Base-by-base conservation (phyloP, 2,113 vertebrate species). In the Gadus macrocephalus region DNA sequence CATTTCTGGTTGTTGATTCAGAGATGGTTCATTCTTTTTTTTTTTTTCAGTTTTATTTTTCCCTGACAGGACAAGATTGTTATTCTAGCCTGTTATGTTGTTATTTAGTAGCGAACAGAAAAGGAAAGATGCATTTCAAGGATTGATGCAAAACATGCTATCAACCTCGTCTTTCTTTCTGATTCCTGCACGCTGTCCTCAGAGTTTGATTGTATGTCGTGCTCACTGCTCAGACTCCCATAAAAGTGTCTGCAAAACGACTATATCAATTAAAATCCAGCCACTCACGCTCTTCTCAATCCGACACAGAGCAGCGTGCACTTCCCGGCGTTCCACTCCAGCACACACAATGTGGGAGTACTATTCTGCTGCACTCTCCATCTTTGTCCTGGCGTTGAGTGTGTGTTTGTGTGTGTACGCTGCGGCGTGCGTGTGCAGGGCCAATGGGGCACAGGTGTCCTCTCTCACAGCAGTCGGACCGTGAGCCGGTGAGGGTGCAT, bases 381-480 rank as follows among this genome's bases (percentile, higher is more conserved):
- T 19, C 15, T 68, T 3, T 59, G 55, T 31, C 22, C 17, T 11
- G 11, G 62, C 38, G 42, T 66, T 42, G 65, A 55, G 19, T 70
- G 53, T 28, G 59, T 66, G 16, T 61, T 17, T 42, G 60, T 9
- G 3, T 66, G 17, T 64, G 31, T 70, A 49, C 8, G 12, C 6
- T 35, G 31, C 4, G 31, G 6, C 31, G 31, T 35, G 31, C 31
- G 72, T 60, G 56, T 68, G 61, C 15, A 70, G 64, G 62, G 56
- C 27, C 71, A 60, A 19, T 3, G 22, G 77, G 76, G 64, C 75
- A 65, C 83, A 85, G 81, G 85, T 86, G 83, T 74, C 75, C 42
- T 78, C 72, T 77, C 62, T 64, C 63, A 80, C 56, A 55, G 62
- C 35, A 68, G 74, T 49, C 70, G 76, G 75, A 70, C 64, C 72